Percentiles rank a stretch among this genome's conserved stretches.
Evolutionary conservation across 2,888 invertebrate species (phyloP).

Genomic region (Agrochola lota): DNA sequence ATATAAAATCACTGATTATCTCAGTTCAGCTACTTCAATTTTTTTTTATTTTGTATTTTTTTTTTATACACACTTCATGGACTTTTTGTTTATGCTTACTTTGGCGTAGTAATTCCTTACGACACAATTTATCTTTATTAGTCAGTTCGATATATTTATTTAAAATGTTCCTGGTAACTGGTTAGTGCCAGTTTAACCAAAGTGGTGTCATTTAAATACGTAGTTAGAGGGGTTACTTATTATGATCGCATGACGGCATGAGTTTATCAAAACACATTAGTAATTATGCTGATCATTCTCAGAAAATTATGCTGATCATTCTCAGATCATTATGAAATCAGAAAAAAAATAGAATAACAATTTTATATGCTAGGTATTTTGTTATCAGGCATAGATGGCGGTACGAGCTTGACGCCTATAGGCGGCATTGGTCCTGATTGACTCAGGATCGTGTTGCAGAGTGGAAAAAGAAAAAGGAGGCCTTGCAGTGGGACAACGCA

Average conservation of each 20-base stretch:
- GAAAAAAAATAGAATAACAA: not conserved
- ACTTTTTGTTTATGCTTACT: not conserved
- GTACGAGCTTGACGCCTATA: not conserved
- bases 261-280: not conserved
- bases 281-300: not conserved
- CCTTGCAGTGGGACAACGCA: not conserved
- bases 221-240: not conserved
- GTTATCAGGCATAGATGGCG: too few relatives aligned
- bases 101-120: not conserved
- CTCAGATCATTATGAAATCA: not conserved
- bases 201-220: not conserved
- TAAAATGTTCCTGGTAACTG: not conserved
- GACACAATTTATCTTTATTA: not conserved
- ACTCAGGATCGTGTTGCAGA: not conserved
- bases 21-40: not conserved
- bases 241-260: not conserved
- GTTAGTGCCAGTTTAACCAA: slow-evolving; percentile 2
- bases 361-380: not conserved
- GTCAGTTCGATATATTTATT: not conserved
- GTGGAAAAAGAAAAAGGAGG: not conserved
- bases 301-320: not conserved
- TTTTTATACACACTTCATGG: not conserved
- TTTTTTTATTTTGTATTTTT: too few relatives aligned
- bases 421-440: not conserved
- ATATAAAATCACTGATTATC: too few relatives aligned